Percentiles rank a stretch among this genome's conserved stretches.
Conservation (phyloP, 2,113 vertebrate genomes). For the Clinocottus analis region DNA sequence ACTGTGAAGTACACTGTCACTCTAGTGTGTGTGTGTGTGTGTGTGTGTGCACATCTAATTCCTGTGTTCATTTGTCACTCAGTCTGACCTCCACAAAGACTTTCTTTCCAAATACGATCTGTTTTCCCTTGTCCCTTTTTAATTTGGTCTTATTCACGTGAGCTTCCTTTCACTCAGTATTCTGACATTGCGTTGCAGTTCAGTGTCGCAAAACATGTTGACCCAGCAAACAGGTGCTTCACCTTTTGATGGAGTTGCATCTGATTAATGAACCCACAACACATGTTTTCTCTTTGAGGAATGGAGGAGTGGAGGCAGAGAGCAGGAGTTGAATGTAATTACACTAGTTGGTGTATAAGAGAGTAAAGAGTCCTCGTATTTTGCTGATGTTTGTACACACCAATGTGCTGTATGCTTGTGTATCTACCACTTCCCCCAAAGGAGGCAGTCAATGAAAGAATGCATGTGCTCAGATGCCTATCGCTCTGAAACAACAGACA, state of each 20-base stretch:
- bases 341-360: conserved; percentile 8
- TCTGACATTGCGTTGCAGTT: background rate
- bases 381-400: background rate
- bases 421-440: conserved; percentile 8
- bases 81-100: conserved; percentile 6
- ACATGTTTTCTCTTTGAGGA: background rate
- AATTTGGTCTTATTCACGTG: background rate
- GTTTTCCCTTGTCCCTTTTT: background rate
- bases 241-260: background rate
- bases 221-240: background rate
- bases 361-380: background rate
- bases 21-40: background rate
- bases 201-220: background rate
- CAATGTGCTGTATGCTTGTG: conserved; percentile 10
- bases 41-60: background rate
- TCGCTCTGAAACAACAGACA: conserved; percentile 54
- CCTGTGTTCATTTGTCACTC: background rate
- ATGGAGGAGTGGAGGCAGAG: background rate
- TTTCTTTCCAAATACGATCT: background rate
- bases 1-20: background rate
- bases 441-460: conserved; percentile 23
- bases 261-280: background rate
- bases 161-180: background rate
- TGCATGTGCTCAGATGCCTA: conserved; percentile 22
- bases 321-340: background rate